Conservation (phyloP, 2,113 vertebrate species). For the Clupea harengus region DNA sequence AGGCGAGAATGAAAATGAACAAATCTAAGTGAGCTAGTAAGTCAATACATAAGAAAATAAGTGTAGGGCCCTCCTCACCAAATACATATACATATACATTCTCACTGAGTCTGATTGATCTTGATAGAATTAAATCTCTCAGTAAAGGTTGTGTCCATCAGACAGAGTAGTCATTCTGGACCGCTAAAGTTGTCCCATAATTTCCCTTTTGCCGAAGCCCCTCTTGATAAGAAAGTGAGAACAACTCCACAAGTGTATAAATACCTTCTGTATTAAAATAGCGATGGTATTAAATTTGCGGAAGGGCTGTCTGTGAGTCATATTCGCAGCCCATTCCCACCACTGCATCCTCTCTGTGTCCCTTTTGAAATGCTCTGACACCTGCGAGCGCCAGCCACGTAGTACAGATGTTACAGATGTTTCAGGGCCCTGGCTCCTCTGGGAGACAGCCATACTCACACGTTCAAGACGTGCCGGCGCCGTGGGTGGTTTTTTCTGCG, state of each 20-base stretch:
- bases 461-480: background rate
- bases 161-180: background rate
- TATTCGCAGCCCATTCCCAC: background rate
- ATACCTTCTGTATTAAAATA: slow-evolving; percentile 8
- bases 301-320: slow-evolving; percentile 20
- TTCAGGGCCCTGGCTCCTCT: slow-evolving; percentile 21
- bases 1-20: too few species aligned
- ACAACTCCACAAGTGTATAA: background rate
- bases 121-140: background rate
- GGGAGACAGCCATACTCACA: slow-evolving; percentile 31
- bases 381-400: slow-evolving; percentile 10
- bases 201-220: background rate
- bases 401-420: slow-evolving; percentile 37
- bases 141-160: background rate
- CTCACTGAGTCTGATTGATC: background rate
- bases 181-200: background rate
- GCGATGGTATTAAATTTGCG: slow-evolving; percentile 31
- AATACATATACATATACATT: background rate
- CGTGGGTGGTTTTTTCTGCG: background rate
- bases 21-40: too few species aligned
- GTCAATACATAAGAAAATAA: too few species aligned
- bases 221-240: slow-evolving; percentile 24
- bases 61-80: too few species aligned
- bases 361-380: slow-evolving; percentile 44
- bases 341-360: background rate